Base-by-base conservation (phyloP, 2,797 vertebrate genomes). In the Labeo calbasu region DNA sequence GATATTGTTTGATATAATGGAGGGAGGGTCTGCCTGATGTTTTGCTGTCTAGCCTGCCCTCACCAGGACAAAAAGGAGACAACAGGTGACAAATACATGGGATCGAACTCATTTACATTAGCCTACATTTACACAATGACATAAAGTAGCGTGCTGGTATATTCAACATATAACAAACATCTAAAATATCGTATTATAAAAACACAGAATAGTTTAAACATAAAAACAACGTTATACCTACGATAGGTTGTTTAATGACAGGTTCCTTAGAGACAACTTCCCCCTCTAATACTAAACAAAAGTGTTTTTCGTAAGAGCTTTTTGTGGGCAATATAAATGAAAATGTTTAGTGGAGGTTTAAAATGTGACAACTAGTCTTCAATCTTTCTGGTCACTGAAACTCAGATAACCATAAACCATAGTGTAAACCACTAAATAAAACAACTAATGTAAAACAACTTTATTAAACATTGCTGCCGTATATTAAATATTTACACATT, bases 51-150 rank as follows among this genome's bases (percentile, higher is more conserved):
- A 51, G 68, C 79, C 77, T 73, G 81, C 85, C 85, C 80, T 79
- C 81, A 83, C 50, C 76, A 55, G 85, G 81, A 86, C 69, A 83
- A 83, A 83, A 66, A 17, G 53, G 57, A 86, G 53, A 79, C 68
- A 79, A 86, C 81, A 75, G 40, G 69, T 75, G 23, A 82, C 17
- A 11, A 17, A 21, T 36, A 63, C 19, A 51, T 28, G 19, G 12
- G 7, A 59, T 23, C 43, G 10, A 40, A 50, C 23, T 73, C 21
- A n/a, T 43, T 76, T 36, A 43, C 32, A 15, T 9, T 57, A 32
- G 2, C 28, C 28, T 32, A 65, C 14, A 65, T 17, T 32, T 9
- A 17, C 61, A 14, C 61, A 65, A 65, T 9, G 5, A 28, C 15
- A 28, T 21, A 5, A 53, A 32, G 19, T 13, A 43, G 36, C 0